These are phyloP conservation scores for Oscheius sp. DNA, from an alignment of 2,888 invertebrate species.

Conservation along the genomic window DNA sequence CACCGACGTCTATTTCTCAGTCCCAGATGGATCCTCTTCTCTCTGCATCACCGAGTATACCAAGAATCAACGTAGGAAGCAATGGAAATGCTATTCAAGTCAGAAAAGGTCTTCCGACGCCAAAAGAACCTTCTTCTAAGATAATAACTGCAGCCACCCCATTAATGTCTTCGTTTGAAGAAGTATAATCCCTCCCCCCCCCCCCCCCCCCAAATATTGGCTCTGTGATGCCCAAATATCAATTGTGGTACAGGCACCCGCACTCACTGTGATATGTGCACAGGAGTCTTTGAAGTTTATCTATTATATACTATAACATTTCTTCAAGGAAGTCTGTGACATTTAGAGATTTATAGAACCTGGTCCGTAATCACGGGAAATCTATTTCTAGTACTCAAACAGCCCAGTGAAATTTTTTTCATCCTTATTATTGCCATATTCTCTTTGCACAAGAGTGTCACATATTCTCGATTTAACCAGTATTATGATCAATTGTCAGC, in stretches of 20 bases:
- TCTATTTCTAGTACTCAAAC: not conserved
- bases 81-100: slow-evolving; percentile 20
- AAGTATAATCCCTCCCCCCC: slow-evolving; percentile 35
- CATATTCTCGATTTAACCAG: too few species aligned
- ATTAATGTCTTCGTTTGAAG: slow-evolving; percentile 53
- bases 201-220: too few species aligned
- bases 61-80: slow-evolving; percentile 42
- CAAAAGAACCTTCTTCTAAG: too few species aligned
- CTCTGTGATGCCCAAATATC: slow-evolving; percentile 29
- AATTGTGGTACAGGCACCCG: slow-evolving; percentile 23
- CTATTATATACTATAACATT: not conserved
- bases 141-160: slow-evolving; percentile 50
- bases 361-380: slow-evolving; percentile 12
- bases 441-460: slow-evolving; percentile 7
- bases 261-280: slow-evolving; percentile 20
- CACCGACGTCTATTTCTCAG: slow-evolving; percentile 37
- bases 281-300: slow-evolving; percentile 20
- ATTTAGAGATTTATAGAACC: not conserved
- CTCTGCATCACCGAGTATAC: slow-evolving; percentile 27
- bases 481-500: slow-evolving; percentile 8
- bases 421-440: slow-evolving; percentile 1
- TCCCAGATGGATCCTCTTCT: slow-evolving; percentile 46
- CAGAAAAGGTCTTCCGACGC: not conserved
- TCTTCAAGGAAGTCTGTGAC: slow-evolving; percentile 8
- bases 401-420: not conserved